Evolutionary conservation across 92 coral and sea anemone species (phyloP), one percentile per base, ranked within the genome.

Genomic region (Zoanthus gigantus): DNA sequence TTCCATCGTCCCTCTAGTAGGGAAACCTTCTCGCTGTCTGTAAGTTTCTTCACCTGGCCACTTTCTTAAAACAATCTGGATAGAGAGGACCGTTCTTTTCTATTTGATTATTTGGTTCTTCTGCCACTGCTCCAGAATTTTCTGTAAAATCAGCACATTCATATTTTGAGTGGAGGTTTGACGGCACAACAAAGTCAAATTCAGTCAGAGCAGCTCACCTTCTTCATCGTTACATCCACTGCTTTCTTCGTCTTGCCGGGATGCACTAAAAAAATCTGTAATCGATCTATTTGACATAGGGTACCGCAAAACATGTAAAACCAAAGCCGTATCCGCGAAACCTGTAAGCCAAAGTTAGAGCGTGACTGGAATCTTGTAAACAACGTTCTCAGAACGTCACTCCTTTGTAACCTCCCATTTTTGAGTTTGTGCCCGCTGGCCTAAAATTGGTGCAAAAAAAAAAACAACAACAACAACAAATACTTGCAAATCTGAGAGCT

Each of bases 141-240:
- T 47, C 63, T 75, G 79, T 75, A 75, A 75, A 75, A 75, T 75
- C 61, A 75, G 32, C 63, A 75, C 56, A 73, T 73, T 42, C 57
- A 42, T 71, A 71, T 50, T 78, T 65, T 78, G 83, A 57, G 83
- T 78, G 45, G 83, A 78, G 71, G 83, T 78, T 78, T 78, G 83
- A 78, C 72, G 83, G 72, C 83, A 78, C 83, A 23, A 23, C 83
- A 31, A 65, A 61, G 77, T 61, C 54, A 82, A 47, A 83, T 61
- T 29, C 76, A 32, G 77, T 72, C 75, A 72, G 87, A 83, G 87
- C 87, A 83, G 87, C 87, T 83, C 58, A 83, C 87, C 87, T 83
- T 83, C 87, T 65, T 45, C 76, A 45, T 83, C 87, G 87, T 83
- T 66, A 83, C 47, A 66, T 65, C 87, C 87, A 83, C 87, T 83